Base-by-base conservation (phyloP, 2,888 invertebrate species). In the Melanostoma mellinum region DNA sequence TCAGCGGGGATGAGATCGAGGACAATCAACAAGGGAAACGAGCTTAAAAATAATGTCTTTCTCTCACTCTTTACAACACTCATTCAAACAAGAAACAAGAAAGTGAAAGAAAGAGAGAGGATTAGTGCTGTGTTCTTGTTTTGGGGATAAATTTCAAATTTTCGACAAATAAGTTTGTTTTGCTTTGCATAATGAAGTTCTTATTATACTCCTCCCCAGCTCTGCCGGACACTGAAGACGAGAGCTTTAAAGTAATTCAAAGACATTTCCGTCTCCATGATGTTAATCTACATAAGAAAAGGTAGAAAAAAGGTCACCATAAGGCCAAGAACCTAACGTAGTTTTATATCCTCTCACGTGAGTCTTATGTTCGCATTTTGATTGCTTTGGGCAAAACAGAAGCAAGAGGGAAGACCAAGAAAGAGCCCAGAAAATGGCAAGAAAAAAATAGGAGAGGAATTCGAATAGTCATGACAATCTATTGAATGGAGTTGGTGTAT, bases 171-270 rank as follows among this genome's bases (percentile, higher is more conserved):
- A 63, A 74, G 55, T 68, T 75, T 71, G 60, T 65, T 75, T 71
- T 71, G 42, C 67, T 75, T 75, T 71, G 74, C 80, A 75, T 80
- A 80, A 80, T 75, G 55, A 75, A 65, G 33, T 71, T 42, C 60
- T 20, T 20, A 20, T 63, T 40, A 42, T 33, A 56, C 40, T 48
- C 30, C 65, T 2, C 9, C 36, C 33, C 42, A 32, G 35, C 42
- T 10, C 42, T 10, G 52, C 1, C 10, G 52, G 10, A 53, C 35
- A 53, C 10, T 3, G 3, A 36, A 42, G 6, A 3, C n/a, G 50
- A 33, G 20, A 42, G 40, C 52, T 33, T 32, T 40, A 38, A 38
- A 35, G 40, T 73, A 65, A 56, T 73, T 73, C 63, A 53, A 73
- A 48, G 38, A 53, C 40, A 2, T 44, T 67, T 36, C 4, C 36